Conservation (phyloP, 2,888 invertebrate genomes). For the Folsomia candida region DNA sequence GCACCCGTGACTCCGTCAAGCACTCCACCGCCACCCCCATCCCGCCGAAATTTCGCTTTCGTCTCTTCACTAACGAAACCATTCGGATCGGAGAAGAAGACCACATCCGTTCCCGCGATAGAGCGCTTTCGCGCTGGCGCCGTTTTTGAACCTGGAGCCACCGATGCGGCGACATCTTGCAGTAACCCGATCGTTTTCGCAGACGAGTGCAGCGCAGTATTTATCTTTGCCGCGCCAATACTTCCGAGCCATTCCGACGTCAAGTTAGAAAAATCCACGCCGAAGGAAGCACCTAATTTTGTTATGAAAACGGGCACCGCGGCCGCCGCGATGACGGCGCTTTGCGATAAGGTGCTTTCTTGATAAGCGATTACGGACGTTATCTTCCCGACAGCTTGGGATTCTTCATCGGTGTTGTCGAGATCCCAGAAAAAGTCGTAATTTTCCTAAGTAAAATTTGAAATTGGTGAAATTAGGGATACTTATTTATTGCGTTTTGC, state of each 20-base stretch:
- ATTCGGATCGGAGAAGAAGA: background rate
- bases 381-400: background rate
- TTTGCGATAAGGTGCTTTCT: background rate
- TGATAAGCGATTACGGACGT: background rate
- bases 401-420: background rate
- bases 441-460: no score
- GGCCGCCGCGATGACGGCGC: background rate
- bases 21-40: background rate
- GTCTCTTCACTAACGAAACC: background rate
- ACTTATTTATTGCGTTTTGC: no score
- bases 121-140: background rate
- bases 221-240: background rate
- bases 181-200: background rate
- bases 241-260: background rate
- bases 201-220: background rate
- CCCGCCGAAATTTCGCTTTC: background rate
- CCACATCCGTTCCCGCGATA: background rate
- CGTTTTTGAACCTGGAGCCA: background rate
- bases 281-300: background rate
- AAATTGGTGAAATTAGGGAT: no score
- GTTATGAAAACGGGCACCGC: background rate
- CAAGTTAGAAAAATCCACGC: background rate
- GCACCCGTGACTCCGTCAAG: background rate
- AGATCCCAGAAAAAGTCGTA: constrained; percentile 3
- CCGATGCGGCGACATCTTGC: background rate